Base-by-base conservation (phyloP, 2,113 vertebrate genomes). In the Mustela lutreola region DNA sequence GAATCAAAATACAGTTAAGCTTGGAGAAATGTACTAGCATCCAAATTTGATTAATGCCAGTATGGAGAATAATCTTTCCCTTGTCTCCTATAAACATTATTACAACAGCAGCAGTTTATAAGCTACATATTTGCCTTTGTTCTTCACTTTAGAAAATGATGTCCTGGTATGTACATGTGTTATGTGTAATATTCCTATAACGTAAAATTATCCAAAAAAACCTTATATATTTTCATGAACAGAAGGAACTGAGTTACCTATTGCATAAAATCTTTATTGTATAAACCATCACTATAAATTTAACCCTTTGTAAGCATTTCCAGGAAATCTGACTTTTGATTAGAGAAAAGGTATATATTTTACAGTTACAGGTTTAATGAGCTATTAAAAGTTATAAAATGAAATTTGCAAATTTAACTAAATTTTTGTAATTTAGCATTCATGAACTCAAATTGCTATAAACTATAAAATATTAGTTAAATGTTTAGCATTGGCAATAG, bases 11-110 rank as follows among this genome's bases (percentile, higher is more conserved):
- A 33, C 6, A 89, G 70, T 92, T 96, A 75, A 75, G 53, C 42
- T 89, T 92, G 67, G 87, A 90, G 50, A 94, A 96, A 97, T 89
- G n/a, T 67, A 58, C 75, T 92, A 94, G 45, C 63, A 71, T 83
- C 48, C 28, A 50, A 31, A 78, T 92, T 71, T 92, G 80, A 97
- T 97, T 76, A 95, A 97, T 91, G 45, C 18, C 5, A 10, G 58
- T 11, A 16, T 26, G 6, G 22, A 94, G 82, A 83, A 45, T 33
- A 95, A 91, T 60, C 33, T 94, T 96, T 96, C 86, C 84, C 83
- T 45, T 63, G 71, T 60, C 60, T 92, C 22, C 58, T 71, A 71
- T 65, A 95, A 94, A 91, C 71, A 90, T 95, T 91, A 78, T 60
- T 56, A 78, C 58, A 92, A 82, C 78, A 85, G 24, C 26, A 88